These are phyloP conservation scores for Notolabrus celidotus DNA, from an alignment of 2,797 vertebrate species.

Conservation along the genomic window DNA sequence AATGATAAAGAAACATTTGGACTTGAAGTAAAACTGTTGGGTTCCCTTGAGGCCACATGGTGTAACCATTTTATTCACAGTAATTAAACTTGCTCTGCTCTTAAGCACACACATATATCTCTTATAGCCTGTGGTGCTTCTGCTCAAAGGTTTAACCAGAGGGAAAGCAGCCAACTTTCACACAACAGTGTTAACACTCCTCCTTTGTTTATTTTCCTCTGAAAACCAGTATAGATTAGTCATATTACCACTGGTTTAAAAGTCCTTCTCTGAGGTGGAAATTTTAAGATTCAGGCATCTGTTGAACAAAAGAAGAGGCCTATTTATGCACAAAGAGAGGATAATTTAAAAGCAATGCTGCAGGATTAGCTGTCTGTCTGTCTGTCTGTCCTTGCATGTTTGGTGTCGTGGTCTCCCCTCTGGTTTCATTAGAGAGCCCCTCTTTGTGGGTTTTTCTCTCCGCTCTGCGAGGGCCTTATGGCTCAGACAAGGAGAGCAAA, in stretches of 20 bases:
- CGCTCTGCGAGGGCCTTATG: conserved; percentile 63
- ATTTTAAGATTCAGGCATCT: conserved; percentile 7
- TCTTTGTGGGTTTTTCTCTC: conserved; percentile 52
- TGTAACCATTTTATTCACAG: conserved; percentile 75
- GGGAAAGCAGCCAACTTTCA: conserved; percentile 66
- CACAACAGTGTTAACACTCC: conserved; percentile 36
- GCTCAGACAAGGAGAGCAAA: conserved; percentile 71
- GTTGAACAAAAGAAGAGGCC: background rate
- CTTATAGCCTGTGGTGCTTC: conserved; percentile 72
- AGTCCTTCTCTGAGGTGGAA: background rate
- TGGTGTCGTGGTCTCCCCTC: conserved; percentile 10
- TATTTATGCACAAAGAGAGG: background rate
- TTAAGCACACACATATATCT: conserved; percentile 73
- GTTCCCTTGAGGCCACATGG: conserved; percentile 72
- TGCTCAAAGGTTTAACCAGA: conserved; percentile 70
- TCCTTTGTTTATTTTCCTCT: conserved; percentile 41
- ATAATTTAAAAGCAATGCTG: background rate
- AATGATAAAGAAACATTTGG: conserved; percentile 68
- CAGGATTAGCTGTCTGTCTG: conserved; percentile 14
- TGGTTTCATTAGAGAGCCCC: conserved; percentile 48
- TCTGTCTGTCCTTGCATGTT: conserved; percentile 10
- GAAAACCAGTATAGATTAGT: conserved; percentile 12
- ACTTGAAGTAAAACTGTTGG: conserved; percentile 44
- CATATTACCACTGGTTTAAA: conserved; percentile 11
- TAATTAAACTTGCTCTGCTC: conserved; percentile 76